Percentiles rank a stretch among this genome's conserved stretches.
phyloP scores from a whole-genome alignment of 2,888 invertebrate species.

The Lepidonotus clava region DNA sequence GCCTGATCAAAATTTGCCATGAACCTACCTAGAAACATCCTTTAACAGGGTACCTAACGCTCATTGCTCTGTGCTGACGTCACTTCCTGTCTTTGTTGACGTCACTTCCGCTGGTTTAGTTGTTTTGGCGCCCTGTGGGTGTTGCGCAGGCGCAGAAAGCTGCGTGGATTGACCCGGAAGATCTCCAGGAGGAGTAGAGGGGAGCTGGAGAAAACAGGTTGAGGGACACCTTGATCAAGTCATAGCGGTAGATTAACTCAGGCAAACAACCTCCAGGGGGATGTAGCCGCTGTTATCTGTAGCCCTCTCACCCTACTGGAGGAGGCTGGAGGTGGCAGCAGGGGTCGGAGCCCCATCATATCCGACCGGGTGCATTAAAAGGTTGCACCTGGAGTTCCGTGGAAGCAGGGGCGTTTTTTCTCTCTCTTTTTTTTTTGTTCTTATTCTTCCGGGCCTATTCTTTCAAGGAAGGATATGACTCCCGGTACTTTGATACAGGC shows the following conservation, averaged over 20 bases:
- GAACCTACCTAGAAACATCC: no score
- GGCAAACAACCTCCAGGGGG: not conserved
- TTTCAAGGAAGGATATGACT: no score
- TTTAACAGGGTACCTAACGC: no score
- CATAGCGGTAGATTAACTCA: not conserved
- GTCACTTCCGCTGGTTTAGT: not conserved
- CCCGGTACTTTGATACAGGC: no score
- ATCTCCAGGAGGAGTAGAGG: no score
- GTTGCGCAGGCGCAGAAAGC: not conserved
- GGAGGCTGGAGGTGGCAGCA: not conserved
- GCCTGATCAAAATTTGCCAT: no score
- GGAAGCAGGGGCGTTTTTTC: no score
- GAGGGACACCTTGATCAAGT: not conserved
- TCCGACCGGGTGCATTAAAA: not conserved
- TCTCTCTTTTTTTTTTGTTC: no score
- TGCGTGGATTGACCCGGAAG: not conserved
- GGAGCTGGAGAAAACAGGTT: no score
- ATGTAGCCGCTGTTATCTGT: not conserved
- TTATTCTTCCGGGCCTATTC: no score
- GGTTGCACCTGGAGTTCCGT: not conserved
- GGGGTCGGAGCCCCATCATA: not conserved
- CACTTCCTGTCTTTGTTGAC: slow-evolving; percentile 29
- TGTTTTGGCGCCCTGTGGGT: not conserved
- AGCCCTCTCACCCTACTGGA: not conserved
- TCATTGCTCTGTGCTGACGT: slow-evolving; percentile 27